A percentile compares a stretch with the other conserved stretches of the same genome.
Conservation (phyloP, 2,888 invertebrate genomes). For the Lepetodrilus schrolli region DNA sequence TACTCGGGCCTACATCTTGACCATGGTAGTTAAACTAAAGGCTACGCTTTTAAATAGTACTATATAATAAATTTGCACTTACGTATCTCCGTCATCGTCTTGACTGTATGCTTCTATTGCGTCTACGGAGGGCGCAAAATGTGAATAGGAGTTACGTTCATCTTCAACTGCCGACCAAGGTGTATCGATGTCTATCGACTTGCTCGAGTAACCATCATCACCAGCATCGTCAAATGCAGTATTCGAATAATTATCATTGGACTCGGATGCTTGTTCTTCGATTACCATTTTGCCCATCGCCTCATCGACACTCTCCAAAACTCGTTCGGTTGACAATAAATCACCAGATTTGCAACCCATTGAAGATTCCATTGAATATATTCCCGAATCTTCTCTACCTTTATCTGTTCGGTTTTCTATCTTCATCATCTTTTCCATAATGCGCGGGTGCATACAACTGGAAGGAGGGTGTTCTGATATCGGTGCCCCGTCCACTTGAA, state of each 20-base stretch:
- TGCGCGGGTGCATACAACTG: not conserved
- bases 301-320: too few species aligned
- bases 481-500: not conserved
- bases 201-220: not conserved
- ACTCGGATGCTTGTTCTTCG: not conserved
- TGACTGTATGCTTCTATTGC: constrained; percentile 50
- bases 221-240: not conserved
- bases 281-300: not conserved
- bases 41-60: not conserved
- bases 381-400: not conserved
- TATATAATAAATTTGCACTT: constrained; percentile 41
- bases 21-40: not conserved
- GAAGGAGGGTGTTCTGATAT: not conserved
- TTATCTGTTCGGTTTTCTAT: not conserved
- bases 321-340: too few species aligned
- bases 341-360: too few species aligned
- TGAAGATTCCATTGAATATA: not conserved
- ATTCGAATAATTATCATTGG: not conserved
- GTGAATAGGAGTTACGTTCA: not conserved
- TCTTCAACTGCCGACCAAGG: not conserved
- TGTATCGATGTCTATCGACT: too few species aligned
- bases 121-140: not conserved
- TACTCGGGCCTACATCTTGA: not conserved
- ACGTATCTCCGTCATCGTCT: constrained; percentile 69
- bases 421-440: not conserved